Percentiles rank a stretch among this genome's conserved stretches.
Evolutionary conservation across 1,140 invertebrate species (phyloP).

Genomic region (Drosophila dunni): DNA sequence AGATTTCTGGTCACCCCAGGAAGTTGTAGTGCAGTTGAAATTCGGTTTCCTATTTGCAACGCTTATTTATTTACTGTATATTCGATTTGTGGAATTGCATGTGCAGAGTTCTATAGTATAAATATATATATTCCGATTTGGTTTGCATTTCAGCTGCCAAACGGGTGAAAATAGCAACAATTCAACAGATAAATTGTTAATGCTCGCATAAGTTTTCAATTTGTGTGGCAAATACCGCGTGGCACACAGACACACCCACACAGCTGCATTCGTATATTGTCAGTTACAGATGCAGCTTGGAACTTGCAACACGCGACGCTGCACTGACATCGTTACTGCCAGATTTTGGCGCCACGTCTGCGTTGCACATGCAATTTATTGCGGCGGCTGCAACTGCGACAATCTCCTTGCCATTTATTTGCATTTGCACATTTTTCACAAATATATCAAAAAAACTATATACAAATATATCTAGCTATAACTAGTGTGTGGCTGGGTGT

Average conservation of each 20-base stretch:
- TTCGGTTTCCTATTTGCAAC: slow-evolving; percentile 22
- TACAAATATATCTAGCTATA: slow-evolving; percentile 20
- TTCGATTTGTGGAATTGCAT: slow-evolving; percentile 61
- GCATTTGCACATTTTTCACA: slow-evolving; percentile 65
- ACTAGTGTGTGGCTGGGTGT: slow-evolving; percentile 7
- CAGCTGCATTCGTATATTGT: slow-evolving; percentile 11
- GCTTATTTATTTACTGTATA: slow-evolving; percentile 38
- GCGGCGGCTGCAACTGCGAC: slow-evolving; percentile 67
- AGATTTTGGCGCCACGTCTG: slow-evolving; percentile 78
- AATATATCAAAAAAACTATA: slow-evolving; percentile 51
- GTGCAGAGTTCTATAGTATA: slow-evolving; percentile 15
- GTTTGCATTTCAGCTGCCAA: slow-evolving; percentile 59
- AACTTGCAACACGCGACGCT: slow-evolving; percentile 53
- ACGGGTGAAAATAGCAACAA: slow-evolving; percentile 67
- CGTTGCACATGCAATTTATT: slow-evolving; percentile 74
- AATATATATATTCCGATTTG: slow-evolving; percentile 12
- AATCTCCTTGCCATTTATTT: slow-evolving; percentile 77
- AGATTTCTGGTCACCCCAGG: not conserved
- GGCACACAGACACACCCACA: slow-evolving; percentile 8
- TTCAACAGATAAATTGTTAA: slow-evolving; percentile 77
- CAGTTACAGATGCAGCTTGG: slow-evolving; percentile 58
- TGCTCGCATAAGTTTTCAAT: slow-evolving; percentile 79
- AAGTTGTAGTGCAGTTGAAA: slow-evolving; percentile 8
- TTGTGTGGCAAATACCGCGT: slow-evolving; percentile 73
- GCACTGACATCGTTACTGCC: slow-evolving; percentile 74